phyloP scores from a whole-genome alignment of 2,113 vertebrate species.

The Macquaria australasica region DNA sequence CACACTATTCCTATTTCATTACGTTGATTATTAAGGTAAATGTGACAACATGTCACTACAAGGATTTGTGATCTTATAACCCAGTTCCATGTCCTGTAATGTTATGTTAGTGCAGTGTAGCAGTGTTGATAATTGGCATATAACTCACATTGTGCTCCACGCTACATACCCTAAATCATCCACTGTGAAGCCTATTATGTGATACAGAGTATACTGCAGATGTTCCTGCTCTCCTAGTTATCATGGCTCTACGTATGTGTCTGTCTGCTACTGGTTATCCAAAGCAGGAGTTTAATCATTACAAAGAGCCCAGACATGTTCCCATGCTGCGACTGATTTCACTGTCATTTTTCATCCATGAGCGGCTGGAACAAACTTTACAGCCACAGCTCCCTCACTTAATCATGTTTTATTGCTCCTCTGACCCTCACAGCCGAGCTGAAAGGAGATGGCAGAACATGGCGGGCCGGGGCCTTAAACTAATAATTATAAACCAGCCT shows the following conservation, averaged over 20 bases:
- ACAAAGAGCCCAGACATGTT: conserved; percentile 70
- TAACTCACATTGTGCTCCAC: conserved; percentile 33
- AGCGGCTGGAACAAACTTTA: conserved; percentile 71
- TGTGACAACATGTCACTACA: conserved; percentile 13
- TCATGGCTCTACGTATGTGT: conserved; percentile 39
- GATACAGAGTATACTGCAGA: conserved; percentile 47
- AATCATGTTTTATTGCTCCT: conserved; percentile 82
- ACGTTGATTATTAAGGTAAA: conserved; percentile 9
- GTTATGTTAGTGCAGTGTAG: conserved; percentile 42
- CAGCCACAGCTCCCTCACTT: conserved; percentile 72
- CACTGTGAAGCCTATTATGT: conserved; percentile 36
- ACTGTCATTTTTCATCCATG: conserved; percentile 80
- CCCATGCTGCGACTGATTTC: conserved; percentile 74
- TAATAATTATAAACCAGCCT: conserved; percentile 74
- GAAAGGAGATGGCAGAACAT: conserved; percentile 66
- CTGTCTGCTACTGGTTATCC: conserved; percentile 70
- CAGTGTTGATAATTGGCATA: conserved; percentile 43
- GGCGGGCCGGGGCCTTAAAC: conserved; percentile 64
- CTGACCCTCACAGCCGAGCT: conserved; percentile 60
- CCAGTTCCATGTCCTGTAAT: conserved; percentile 7
- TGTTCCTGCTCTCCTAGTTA: conserved; percentile 66
- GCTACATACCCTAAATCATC: conserved; percentile 47
- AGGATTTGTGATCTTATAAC: conserved; percentile 21
- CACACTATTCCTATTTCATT: background rate
- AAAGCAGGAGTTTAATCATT: conserved; percentile 77